These are phyloP conservation scores for Phataginus tetradactyla DNA, from an alignment of 2,797 vertebrate species.

Conservation along the genomic window DNA sequence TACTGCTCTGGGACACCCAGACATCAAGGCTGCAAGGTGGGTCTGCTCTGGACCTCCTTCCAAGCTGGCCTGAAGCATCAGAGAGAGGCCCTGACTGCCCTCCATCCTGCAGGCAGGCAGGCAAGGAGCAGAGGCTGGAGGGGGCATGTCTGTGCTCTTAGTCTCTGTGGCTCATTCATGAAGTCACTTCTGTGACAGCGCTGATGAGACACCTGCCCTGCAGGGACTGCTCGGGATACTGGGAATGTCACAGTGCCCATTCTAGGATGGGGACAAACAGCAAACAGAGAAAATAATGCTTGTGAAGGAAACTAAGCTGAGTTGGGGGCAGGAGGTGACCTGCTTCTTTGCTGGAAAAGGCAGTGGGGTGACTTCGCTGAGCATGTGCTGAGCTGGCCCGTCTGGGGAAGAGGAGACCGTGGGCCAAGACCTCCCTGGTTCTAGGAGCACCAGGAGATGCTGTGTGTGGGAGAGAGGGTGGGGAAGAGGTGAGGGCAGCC, in stretches of 20 bases:
- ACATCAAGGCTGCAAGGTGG: background rate
- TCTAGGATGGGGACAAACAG: background rate
- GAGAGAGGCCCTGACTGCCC: background rate
- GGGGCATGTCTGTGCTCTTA: background rate
- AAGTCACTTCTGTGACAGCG: background rate
- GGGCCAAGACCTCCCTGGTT: background rate
- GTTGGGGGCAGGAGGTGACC: background rate
- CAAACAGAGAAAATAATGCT: background rate
- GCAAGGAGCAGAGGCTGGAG: background rate
- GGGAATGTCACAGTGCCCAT: background rate
- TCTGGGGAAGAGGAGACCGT: background rate
- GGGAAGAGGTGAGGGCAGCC: background rate
- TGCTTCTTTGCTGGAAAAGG: background rate
- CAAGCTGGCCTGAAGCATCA: background rate
- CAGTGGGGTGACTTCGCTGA: background rate
- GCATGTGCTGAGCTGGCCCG: background rate
- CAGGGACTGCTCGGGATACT: background rate
- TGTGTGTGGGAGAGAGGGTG: too few relatives aligned
- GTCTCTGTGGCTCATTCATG: background rate
- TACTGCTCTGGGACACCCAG: background rate
- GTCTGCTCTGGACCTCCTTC: background rate
- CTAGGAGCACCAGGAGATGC: background rate
- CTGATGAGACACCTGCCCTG: background rate
- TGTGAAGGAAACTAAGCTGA: background rate
- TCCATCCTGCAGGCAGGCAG: background rate